These are phyloP conservation scores for Nasonia vitripennis DNA, from an alignment of 1,140 invertebrate genomes.

Conservation along the genomic window DNA sequence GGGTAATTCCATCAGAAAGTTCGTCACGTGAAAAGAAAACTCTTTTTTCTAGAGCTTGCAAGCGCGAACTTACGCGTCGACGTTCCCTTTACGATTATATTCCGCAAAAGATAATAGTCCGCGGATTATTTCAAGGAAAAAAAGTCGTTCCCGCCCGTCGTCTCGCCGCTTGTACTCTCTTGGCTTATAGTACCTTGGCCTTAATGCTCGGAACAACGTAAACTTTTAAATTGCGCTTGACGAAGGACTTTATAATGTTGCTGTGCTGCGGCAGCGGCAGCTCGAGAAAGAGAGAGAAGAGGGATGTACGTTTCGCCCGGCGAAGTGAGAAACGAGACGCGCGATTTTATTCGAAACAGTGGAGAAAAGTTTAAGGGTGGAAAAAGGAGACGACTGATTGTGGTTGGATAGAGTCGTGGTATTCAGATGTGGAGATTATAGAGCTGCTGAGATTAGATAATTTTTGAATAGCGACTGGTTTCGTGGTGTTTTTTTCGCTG, in stretches of 20 bases:
- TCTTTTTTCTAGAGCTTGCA: not conserved
- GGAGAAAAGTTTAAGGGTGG: not conserved
- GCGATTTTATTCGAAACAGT: slow-evolving; percentile 5
- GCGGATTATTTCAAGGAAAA: slow-evolving; percentile 19
- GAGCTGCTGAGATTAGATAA: no score
- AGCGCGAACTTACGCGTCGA: not conserved
- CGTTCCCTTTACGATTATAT: not conserved
- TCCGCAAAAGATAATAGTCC: slow-evolving; percentile 12
- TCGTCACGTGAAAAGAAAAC: not conserved
- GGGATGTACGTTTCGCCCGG: not conserved
- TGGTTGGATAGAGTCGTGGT: no score
- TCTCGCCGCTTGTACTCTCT: not conserved
- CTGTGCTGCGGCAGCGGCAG: not conserved
- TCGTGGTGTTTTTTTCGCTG: no score
- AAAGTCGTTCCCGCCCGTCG: not conserved
- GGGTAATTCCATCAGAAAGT: not conserved
- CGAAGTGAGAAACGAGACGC: not conserved
- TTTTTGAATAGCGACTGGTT: no score
- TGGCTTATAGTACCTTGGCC: slow-evolving; percentile 39
- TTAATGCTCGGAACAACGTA: slow-evolving; percentile 51
- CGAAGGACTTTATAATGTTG: slow-evolving; percentile 52
- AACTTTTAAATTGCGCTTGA: slow-evolving; percentile 52
- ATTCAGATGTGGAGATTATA: no score
- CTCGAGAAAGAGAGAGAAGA: not conserved
- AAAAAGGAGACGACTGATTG: no score